Percentiles rank a stretch among this genome's conserved stretches.
phyloP scores from a whole-genome alignment of 2,113 vertebrate genomes.

The Pygathrix nemaeus region DNA sequence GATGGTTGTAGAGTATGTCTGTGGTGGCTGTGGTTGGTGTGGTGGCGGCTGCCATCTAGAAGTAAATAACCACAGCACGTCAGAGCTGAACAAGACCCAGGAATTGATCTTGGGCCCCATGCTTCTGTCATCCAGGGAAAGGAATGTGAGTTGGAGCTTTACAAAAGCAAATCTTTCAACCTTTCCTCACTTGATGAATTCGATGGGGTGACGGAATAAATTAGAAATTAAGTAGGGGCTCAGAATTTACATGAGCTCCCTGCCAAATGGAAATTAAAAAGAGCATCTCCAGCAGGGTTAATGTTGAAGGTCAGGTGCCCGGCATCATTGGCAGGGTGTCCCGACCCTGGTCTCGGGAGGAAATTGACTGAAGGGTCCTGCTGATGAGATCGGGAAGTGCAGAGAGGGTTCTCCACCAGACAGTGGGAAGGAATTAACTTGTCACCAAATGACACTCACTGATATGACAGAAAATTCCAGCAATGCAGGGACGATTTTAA shows the following conservation, averaged over 20 bases:
- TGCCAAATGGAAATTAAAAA: conserved; percentile 57
- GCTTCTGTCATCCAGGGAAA: neutral
- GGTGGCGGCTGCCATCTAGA: neutral
- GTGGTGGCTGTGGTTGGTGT: neutral
- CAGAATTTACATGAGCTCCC: neutral
- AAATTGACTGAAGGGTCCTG: neutral
- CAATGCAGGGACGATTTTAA: neutral
- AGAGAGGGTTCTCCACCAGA: neutral
- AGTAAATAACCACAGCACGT: neutral
- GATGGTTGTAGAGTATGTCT: neutral
- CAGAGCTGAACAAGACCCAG: neutral
- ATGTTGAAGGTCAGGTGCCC: neutral
- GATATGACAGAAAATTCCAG: neutral
- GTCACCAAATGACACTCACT: neutral
- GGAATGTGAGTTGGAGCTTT: neutral
- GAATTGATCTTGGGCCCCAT: neutral
- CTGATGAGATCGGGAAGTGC: conserved; percentile 39
- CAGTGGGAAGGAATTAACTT: conserved; percentile 36
- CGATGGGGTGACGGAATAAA: conserved; percentile 53
- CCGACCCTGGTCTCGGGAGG: neutral
- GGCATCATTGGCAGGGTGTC: neutral
- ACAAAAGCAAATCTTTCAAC: conserved; percentile 16
- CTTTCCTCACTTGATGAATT: neutral
- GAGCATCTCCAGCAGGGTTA: neutral
- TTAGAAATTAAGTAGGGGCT: conserved; percentile 52